Base-by-base conservation (phyloP, 2,113 vertebrate species). In the Anser cygnoides region DNA sequence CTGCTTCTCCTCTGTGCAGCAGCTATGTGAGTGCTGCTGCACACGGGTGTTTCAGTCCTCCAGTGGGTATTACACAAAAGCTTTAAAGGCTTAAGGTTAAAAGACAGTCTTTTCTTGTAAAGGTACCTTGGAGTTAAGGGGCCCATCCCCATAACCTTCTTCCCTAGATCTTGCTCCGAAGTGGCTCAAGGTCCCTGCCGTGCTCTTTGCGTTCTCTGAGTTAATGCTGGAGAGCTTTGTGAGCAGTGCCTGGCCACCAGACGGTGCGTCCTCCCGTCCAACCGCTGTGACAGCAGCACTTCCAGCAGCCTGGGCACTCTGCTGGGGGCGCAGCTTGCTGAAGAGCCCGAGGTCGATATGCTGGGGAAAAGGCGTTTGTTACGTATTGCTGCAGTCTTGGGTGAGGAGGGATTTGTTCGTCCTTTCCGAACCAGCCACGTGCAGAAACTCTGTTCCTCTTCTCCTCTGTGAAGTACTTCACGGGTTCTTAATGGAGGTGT, bases 201-300 rank as follows among this genome's bases (percentile, higher is more conserved):
- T 33, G 39, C n/a, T 21, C 33, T 39, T 65, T 15, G 29, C 6
- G 6, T 50, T 46, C 43, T 10, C n/a, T 10, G 20, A 5, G 33
- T 6, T 46, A 6, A 15, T 22, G 10, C 28, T 20, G n/a, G 43
- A 35, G 13, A 71, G 23, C 16, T 41, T 77, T 9, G 33, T 46
- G 44, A 81, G 66, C 8, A 26, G 13, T 54, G 20, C 33, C 8
- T 46, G 33, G 43, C 52, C 28, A 15, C 33, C 50, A n/a, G 54
- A 28, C 0, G 0, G 33, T n/a, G 18, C 0, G 1, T 37, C 7
- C 25, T 25, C 46, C 35, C 43, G 22, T 39, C 14, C 11, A 23
- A 31, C 9, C 13, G 6, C 43, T 8, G 18, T 50, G 35, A 41
- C 39, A 41, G 18, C 66, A 57, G 11, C 49, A 31, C 12, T 55